phyloP scores from a whole-genome alignment of 2,888 invertebrate species.

The Alitta virens region DNA sequence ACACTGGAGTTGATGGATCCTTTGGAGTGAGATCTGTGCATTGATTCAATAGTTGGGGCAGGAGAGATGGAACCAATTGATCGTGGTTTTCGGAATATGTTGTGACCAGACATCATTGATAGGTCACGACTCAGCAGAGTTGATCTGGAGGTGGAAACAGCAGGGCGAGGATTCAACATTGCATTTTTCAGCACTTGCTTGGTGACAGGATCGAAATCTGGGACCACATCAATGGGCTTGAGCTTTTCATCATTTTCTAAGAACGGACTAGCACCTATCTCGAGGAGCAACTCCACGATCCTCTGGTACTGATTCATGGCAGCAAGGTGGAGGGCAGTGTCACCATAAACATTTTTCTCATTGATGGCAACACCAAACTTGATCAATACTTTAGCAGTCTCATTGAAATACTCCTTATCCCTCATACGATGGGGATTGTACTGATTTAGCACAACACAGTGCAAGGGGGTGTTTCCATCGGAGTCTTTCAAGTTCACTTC shows the following conservation, averaged over 20 bases:
- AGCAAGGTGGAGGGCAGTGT: constrained; percentile 33
- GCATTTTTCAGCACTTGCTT: constrained; percentile 32
- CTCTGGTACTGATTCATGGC: constrained; percentile 32
- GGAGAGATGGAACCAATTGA: not conserved
- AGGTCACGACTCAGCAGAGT: not conserved
- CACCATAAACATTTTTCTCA: constrained; percentile 31
- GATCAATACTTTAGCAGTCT: constrained; percentile 29
- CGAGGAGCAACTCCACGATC: constrained; percentile 32
- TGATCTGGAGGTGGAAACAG: constrained; percentile 15
- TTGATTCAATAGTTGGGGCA: not conserved
- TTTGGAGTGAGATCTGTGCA: not conserved
- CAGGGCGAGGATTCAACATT: constrained; percentile 26
- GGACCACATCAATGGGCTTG: constrained; percentile 32
- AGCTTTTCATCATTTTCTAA: constrained; percentile 30
- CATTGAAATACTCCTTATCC: constrained; percentile 34
- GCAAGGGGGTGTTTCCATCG: constrained; percentile 33
- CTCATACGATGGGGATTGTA: constrained; percentile 31
- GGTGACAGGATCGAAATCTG: constrained; percentile 31
- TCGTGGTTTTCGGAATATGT: not conserved
- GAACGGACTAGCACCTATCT: constrained; percentile 33
- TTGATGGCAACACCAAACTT: constrained; percentile 29
- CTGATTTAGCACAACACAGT: constrained; percentile 31
- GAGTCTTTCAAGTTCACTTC: constrained; percentile 33
- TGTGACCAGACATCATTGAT: not conserved
- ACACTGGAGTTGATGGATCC: not conserved